Conservation (phyloP, 1,140 invertebrate species). For the Lucilia cuprina region DNA sequence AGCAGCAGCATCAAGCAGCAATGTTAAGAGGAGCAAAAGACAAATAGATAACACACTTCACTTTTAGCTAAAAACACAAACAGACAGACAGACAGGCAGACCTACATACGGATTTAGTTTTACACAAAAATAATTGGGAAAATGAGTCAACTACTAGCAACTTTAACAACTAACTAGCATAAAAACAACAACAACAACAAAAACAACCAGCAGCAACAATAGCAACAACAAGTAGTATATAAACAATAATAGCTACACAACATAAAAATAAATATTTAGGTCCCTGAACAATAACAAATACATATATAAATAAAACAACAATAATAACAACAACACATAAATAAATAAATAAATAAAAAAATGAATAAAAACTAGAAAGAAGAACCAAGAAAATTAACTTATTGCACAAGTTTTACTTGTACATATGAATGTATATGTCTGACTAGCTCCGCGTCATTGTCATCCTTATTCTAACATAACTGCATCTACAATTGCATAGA, state of each 20-base stretch:
- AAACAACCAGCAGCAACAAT: neutral
- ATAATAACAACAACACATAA: neutral
- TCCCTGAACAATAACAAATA: neutral
- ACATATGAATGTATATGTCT: too few relatives aligned
- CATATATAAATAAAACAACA: neutral
- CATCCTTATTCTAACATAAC: too few relatives aligned
- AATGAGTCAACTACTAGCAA: neutral
- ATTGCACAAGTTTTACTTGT: neutral
- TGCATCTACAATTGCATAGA: too few relatives aligned
- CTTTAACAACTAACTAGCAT: neutral
- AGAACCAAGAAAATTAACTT: neutral
- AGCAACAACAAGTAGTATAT: neutral
- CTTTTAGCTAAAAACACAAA: neutral
- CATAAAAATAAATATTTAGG: neutral
- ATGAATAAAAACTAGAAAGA: too few relatives aligned
- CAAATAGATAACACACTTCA: neutral
- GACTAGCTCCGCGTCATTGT: too few relatives aligned
- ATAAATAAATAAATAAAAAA: neutral
- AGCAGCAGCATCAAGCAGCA: neutral
- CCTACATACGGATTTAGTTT: neutral
- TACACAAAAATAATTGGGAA: neutral
- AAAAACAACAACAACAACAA: neutral
- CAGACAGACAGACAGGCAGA: neutral
- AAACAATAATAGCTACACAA: neutral
- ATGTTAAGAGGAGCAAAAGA: neutral